Conservation (phyloP, 2,113 vertebrate genomes). For the Seriola rivoliana region DNA sequence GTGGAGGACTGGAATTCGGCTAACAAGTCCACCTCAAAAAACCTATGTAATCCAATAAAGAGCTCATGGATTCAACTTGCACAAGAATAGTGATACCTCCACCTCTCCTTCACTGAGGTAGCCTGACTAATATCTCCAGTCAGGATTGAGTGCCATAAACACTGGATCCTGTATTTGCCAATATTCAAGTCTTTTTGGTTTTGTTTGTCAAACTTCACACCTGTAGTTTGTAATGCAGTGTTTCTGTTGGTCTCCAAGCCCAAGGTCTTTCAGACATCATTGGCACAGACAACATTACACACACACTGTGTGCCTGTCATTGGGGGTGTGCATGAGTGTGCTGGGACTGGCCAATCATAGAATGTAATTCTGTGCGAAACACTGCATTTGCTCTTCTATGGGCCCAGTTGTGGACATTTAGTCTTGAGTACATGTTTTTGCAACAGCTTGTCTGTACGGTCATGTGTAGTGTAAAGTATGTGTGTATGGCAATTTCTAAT, state of each 20-base stretch:
- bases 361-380: too few relatives aligned
- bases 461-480: neutral
- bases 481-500: too few relatives aligned
- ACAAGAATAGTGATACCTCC: too few relatives aligned
- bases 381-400: neutral
- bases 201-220: neutral
- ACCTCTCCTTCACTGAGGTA: too few relatives aligned
- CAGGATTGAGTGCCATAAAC: neutral
- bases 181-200: neutral
- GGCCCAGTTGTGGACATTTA: slow-evolving; percentile 37
- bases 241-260: neutral
- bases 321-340: too few relatives aligned
- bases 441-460: slow-evolving; percentile 30
- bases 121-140: neutral
- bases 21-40: too few relatives aligned
- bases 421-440: slow-evolving; percentile 44
- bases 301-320: too few relatives aligned
- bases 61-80: too few relatives aligned
- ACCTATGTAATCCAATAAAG: too few relatives aligned
- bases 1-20: neutral
- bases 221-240: neutral
- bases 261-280: neutral
- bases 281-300: neutral
- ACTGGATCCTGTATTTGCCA: neutral
- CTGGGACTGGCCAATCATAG: too few relatives aligned